Conservation (phyloP, 2,113 vertebrate species). For the Antechinus stuartii region DNA sequence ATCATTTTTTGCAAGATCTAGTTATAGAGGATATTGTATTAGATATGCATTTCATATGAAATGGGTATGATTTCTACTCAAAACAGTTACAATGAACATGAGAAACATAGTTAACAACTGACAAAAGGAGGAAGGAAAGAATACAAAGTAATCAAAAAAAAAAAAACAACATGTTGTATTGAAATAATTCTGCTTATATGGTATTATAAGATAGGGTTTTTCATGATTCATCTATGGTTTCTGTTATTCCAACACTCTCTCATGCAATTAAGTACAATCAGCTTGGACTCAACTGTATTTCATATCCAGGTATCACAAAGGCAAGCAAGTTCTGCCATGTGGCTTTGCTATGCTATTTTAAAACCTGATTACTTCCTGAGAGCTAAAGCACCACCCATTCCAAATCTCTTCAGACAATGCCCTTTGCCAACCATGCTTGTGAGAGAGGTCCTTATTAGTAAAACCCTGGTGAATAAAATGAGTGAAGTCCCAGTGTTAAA, state of each 20-base stretch:
- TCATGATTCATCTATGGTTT: not conserved
- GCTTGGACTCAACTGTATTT: not conserved
- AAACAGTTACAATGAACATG: not conserved
- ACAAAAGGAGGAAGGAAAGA: not conserved
- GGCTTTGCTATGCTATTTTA: not conserved
- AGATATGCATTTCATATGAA: not conserved
- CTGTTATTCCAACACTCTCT: not conserved
- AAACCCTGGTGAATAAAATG: not conserved
- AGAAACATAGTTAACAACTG: not conserved
- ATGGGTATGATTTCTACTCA: not conserved
- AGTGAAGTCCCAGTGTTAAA: not conserved
- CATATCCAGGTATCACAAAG: not conserved
- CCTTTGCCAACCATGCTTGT: not conserved
- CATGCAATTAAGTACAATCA: not conserved
- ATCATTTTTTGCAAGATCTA: not conserved
- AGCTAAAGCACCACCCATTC: not conserved
- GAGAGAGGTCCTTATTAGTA: not conserved
- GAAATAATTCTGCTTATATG: not conserved
- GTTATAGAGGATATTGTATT: not conserved
- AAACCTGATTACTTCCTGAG: not conserved
- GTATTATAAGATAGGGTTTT: not conserved
- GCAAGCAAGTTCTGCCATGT: not conserved
- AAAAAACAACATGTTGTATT: not conserved
- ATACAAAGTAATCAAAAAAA: not conserved
- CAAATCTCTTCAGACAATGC: not conserved